phyloP scores from a whole-genome alignment of 1,140 invertebrate genomes.

The Calephelis nemesis region DNA sequence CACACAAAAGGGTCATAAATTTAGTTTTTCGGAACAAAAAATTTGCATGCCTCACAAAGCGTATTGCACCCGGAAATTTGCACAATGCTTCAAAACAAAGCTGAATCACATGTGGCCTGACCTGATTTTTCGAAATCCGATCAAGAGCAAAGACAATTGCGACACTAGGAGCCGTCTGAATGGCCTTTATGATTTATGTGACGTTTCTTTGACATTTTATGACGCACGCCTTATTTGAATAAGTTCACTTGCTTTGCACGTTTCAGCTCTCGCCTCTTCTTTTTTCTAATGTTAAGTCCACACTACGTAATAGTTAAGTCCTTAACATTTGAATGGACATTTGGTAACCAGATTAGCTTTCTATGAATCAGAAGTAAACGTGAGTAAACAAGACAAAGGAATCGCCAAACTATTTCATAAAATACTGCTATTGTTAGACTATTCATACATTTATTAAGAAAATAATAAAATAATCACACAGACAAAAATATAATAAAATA shows the following conservation, averaged over 20 bases:
- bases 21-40: slow-evolving; percentile 32
- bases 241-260: slow-evolving; percentile 69
- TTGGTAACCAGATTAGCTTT: slow-evolving; percentile 77
- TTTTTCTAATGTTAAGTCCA: slow-evolving; percentile 45
- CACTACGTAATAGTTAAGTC: slow-evolving; percentile 57
- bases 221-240: slow-evolving; percentile 76
- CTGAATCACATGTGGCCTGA: slow-evolving; percentile 75
- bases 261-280: slow-evolving; percentile 56
- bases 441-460: too few relatives aligned
- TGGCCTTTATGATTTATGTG: slow-evolving; percentile 74
- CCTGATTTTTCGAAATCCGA: slow-evolving; percentile 68
- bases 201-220: slow-evolving; percentile 73
- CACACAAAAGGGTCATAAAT: slow-evolving; percentile 20
- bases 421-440: too few relatives aligned
- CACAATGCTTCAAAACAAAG: slow-evolving; percentile 59
- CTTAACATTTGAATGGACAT: slow-evolving; percentile 76
- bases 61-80: slow-evolving; percentile 68
- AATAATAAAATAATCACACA: too few relatives aligned
- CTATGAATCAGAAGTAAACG: slow-evolving; percentile 24
- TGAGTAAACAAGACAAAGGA: too few relatives aligned
- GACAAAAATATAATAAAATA: too few relatives aligned
- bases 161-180: slow-evolving; percentile 60
- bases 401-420: too few relatives aligned
- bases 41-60: slow-evolving; percentile 26
- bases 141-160: slow-evolving; percentile 53